Evolutionary conservation across 2,113 vertebrate species (phyloP).

Genomic region (Sapayoa aenigma): DNA sequence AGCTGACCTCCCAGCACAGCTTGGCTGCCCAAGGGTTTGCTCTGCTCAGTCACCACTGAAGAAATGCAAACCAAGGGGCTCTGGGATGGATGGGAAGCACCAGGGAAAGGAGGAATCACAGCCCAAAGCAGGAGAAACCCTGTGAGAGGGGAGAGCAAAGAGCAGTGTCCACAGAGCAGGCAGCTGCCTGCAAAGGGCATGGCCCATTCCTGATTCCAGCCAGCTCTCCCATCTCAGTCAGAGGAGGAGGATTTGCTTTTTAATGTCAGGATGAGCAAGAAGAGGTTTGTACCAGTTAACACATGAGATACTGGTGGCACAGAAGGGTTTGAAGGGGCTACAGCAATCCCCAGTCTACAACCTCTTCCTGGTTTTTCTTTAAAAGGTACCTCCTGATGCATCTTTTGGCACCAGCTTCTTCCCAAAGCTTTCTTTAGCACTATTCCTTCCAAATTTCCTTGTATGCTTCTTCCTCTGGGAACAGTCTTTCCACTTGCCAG

Average conservation of each 20-base stretch:
- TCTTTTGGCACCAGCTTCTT: background rate
- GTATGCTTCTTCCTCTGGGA: background rate
- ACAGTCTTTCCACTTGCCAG: background rate
- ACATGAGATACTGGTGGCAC: background rate
- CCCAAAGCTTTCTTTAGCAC: background rate
- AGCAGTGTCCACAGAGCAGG: background rate
- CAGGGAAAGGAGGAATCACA: background rate
- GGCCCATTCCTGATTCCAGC: background rate
- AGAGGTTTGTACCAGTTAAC: background rate
- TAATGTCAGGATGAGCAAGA: background rate
- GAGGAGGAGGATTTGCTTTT: background rate
- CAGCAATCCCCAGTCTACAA: background rate
- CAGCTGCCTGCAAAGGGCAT: background rate
- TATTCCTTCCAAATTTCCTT: slow-evolving; percentile 29
- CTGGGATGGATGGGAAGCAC: background rate
- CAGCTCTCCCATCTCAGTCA: rapidly evolving
- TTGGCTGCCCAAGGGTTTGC: background rate
- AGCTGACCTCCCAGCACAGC: background rate
- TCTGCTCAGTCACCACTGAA: background rate
- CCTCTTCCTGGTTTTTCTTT: background rate
- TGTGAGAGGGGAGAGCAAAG: background rate
- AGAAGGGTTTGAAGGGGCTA: background rate
- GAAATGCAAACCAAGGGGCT: background rate
- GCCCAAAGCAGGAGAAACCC: background rate
- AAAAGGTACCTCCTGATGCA: background rate